Evolutionary conservation across 35 echinoderm and acorn worm genomes (phyloP), one percentile per base, ranked within the genome.

Genomic region (Patiria miniata): DNA sequence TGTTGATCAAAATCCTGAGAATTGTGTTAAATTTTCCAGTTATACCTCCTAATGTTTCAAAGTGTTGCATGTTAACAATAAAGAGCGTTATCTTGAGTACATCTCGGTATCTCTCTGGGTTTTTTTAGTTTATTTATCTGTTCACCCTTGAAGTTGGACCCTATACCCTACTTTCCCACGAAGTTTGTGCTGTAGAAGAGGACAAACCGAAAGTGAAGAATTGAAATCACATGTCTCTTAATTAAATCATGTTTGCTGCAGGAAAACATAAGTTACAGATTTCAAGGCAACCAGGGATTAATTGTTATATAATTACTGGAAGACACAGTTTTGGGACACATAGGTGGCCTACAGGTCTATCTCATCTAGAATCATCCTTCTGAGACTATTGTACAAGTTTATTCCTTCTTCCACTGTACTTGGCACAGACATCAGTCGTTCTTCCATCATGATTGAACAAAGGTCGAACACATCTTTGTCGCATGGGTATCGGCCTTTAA

Each of bases 401-500:
- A 60, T 18, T 4, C 56, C 12, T 21, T 60, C 9, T 14, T 60
- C 56, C 5, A 4, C 19, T 5, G 4, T 78, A 21, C 17, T 30
- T 18, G 91, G 86, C 15, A 88, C 61, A 28, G 58, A 7, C 6
- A 78, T 8, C 32, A 83, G 40, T 16, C 44, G 77, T 78, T 84
- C 80, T 40, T 44, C 85, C 91, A 88, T 93, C 15, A 88, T 29
- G 8, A 88, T 88, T 26, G 60, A 68, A 28, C 84, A 87, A 33
- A 92, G 40, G 14, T 87, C 85, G 30, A 87, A 92, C 18, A 87
- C 47, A 40, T 92, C 90, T 51, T 40, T 19, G 33, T 92, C 85
- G 69, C 90, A 92, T 8, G 90, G 84, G 34, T 57, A n/a, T 14
- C 44, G 17, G 51, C 54, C 78, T 37, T 68, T 92, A 52, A 92